Evolutionary conservation across 2,888 invertebrate genomes (phyloP), one percentile per base, ranked within the genome.

Genomic region (Chesias legatella): DNA sequence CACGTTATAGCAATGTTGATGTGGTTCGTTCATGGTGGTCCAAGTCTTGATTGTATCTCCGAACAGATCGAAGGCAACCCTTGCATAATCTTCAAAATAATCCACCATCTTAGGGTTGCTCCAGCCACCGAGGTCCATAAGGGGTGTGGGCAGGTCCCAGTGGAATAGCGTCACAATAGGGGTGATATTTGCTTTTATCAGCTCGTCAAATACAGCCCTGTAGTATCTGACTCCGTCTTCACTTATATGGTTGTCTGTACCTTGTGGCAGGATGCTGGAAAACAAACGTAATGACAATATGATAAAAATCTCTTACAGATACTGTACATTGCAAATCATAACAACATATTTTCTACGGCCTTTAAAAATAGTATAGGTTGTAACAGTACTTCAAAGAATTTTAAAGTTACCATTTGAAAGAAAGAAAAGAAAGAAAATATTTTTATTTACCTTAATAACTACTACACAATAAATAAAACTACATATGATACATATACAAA

Each of bases 1-100:
- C 58, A 83, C 88, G 38, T 79, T 75, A 53, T 67, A 73, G 54
- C 90, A 90, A 54, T 89, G 86, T 43, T 88, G 79, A 54, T 86
- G 89, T 0, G 94, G 94, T 61, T 95, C 95, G 60, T 95, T 95
- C 52, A 95, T 89, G 0, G 94, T 94, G 0, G 93, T 91, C 94
- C 95, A 95, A 24, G 88, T 77, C 68, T 90, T 91, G 6, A 94
- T 90, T 33, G 91, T 78, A 61, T 91, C 91, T 0, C 92, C 93
- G 38, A 89, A 92, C 52, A 90, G 71, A 26, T 83, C 82, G 51
- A 92, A 90, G 7, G 90, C 80, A 0, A 90, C 69, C 38, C 81
- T 66, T 0, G 91, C 91, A 51, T 90, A 91, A 52, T 90, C 89
- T 50, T 76, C 86, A 46, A 88, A 91, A 59, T 86, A 89, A 40